Percentiles rank a stretch among this genome's conserved stretches.
Evolutionary conservation across 2,797 vertebrate species (phyloP).

Genomic region (Geotrypetes seraphini): DNA sequence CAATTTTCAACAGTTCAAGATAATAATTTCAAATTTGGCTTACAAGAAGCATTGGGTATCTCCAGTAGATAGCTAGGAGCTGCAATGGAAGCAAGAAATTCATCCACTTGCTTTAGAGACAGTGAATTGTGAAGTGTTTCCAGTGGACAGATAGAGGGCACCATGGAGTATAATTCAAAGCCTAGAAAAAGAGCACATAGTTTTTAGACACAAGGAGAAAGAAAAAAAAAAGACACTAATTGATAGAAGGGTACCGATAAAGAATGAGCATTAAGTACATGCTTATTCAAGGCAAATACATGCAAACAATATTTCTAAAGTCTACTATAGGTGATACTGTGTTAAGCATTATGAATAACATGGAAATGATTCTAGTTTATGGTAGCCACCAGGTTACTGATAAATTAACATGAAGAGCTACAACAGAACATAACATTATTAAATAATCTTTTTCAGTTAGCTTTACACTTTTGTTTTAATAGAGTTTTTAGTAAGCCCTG

Average conservation of each 20-base stretch:
- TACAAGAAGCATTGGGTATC: slow-evolving; percentile 37
- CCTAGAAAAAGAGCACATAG: slow-evolving; percentile 48
- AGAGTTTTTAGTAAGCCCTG: too few species aligned
- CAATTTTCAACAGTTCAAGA: too few species aligned
- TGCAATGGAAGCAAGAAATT: slow-evolving; percentile 73
- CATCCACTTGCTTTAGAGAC: slow-evolving; percentile 81
- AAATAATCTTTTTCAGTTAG: too few species aligned
- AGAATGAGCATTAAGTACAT: not conserved
- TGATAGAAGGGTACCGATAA: not conserved
- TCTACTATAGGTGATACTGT: slow-evolving; percentile 24
- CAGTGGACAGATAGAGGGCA: slow-evolving; percentile 80
- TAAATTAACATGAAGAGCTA: not conserved
- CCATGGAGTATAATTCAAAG: slow-evolving; percentile 85
- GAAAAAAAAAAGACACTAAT: slow-evolving; percentile 13
- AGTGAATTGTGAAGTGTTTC: slow-evolving; percentile 84
- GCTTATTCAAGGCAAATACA: slow-evolving; percentile 23
- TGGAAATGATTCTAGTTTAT: slow-evolving; percentile 5
- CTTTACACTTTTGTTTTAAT: too few species aligned
- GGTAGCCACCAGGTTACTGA: slow-evolving; percentile 2
- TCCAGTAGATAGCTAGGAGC: slow-evolving; percentile 49
- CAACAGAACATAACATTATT: not conserved
- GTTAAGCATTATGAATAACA: slow-evolving; percentile 22
- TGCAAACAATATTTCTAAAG: slow-evolving; percentile 15
- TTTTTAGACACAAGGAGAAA: slow-evolving; percentile 16
- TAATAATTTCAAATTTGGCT: too few species aligned